Conservation (phyloP, 2,113 vertebrate genomes). For the Gymnobelideus leadbeateri region DNA sequence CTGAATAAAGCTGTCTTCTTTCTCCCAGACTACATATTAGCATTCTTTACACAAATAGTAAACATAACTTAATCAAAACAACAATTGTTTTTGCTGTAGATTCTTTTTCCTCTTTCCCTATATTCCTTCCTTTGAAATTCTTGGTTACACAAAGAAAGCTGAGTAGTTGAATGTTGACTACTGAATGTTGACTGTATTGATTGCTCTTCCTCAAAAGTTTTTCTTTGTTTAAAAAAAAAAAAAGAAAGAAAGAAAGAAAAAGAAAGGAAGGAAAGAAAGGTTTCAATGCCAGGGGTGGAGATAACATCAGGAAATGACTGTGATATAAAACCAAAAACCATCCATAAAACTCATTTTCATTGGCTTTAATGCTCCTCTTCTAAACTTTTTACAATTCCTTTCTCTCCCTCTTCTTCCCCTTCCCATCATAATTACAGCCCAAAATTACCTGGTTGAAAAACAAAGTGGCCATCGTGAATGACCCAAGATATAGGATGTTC, state of each 20-base stretch:
- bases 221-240: neutral
- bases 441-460: conserved; percentile 99
- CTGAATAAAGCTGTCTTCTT: conserved; percentile 18
- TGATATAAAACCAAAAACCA: neutral
- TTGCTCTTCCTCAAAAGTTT: neutral
- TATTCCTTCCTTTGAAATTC: neutral
- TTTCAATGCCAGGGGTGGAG: neutral
- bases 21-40: neutral
- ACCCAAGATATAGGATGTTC: conserved; percentile 97
- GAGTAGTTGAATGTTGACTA: neutral
- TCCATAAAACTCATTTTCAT: neutral
- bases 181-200: neutral
- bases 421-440: conserved; percentile 85
- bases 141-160: neutral
- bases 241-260: neutral
- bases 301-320: neutral
- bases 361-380: neutral
- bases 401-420: neutral
- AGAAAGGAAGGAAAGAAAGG: no score
- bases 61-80: conserved; percentile 28
- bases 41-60: neutral
- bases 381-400: neutral
- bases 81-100: neutral
- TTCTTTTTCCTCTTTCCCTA: conserved; percentile 39
- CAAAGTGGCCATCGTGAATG: conserved; percentile 92